Evolutionary conservation across 2,113 vertebrate genomes (phyloP).

Genomic region (Myiozetetes cayanensis): DNA sequence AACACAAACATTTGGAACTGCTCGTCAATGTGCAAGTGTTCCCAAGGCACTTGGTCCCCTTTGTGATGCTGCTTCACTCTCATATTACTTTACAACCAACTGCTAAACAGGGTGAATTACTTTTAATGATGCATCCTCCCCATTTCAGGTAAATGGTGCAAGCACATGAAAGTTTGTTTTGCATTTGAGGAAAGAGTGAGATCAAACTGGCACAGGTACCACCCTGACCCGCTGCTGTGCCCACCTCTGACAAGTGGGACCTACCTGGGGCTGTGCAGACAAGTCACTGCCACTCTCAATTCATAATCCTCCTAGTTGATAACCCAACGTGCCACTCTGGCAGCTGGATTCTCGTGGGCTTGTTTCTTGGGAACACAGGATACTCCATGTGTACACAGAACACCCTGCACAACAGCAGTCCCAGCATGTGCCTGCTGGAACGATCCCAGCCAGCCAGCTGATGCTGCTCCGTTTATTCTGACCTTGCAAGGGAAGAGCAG

Average conservation of each 20-base stretch:
- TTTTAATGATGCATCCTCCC: background rate
- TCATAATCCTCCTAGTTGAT: rapidly evolving
- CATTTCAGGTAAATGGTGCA: background rate
- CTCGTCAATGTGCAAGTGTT: background rate
- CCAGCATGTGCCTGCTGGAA: background rate
- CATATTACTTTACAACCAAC: background rate
- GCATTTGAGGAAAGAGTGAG: background rate
- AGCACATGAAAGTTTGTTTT: background rate
- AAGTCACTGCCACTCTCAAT: background rate
- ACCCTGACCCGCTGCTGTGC: background rate
- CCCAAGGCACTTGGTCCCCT: background rate
- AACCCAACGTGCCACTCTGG: background rate
- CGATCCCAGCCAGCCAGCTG: background rate
- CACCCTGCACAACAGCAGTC: rapidly evolving
- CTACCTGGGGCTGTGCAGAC: background rate
- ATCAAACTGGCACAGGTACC: background rate
- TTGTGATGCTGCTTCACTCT: background rate
- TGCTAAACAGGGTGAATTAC: background rate
- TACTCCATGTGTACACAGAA: background rate
- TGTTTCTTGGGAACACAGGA: background rate
- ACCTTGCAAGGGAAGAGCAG: background rate
- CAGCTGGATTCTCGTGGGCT: rapidly evolving
- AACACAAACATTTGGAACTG: constrained; percentile 27
- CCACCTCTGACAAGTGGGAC: background rate
- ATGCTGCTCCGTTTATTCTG: rapidly evolving